phyloP scores from a whole-genome alignment of 2,888 invertebrate genomes.

The Aporophyla lueneburgensis region DNA sequence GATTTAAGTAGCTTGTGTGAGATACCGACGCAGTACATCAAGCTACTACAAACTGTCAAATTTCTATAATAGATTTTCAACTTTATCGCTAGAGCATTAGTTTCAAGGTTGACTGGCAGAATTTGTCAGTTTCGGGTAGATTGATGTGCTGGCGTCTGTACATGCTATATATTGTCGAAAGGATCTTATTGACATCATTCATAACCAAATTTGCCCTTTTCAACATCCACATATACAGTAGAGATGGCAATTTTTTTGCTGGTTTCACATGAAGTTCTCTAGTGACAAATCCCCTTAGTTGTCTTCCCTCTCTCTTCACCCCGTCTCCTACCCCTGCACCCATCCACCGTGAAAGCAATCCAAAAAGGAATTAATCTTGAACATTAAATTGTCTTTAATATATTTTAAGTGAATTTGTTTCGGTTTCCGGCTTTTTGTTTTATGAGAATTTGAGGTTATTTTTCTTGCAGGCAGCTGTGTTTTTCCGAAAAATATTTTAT shows the following conservation, averaged over 20 bases:
- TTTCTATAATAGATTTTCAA: too few species aligned
- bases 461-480: not conserved
- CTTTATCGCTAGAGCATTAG: too few species aligned
- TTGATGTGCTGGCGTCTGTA: too few species aligned
- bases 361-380: constrained; percentile 63
- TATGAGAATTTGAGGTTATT: not conserved
- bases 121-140: too few species aligned
- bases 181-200: not conserved
- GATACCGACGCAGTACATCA: too few species aligned
- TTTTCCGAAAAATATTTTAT: not conserved
- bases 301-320: not conserved
- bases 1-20: not conserved
- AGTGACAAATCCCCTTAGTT: constrained; percentile 14
- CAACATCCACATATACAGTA: not conserved
- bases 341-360: constrained; percentile 40
- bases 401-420: constrained; percentile 38
- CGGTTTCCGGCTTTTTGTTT: constrained; percentile 14
- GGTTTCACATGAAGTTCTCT: constrained; percentile 7
- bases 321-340: constrained; percentile 31
- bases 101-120: too few species aligned
- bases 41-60: too few species aligned
- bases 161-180: not conserved
- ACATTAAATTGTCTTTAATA: constrained; percentile 45
- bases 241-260: not conserved
- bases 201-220: not conserved